Evolutionary conservation across 1,140 invertebrate species (phyloP).

Genomic region (Conus betulinus): DNA sequence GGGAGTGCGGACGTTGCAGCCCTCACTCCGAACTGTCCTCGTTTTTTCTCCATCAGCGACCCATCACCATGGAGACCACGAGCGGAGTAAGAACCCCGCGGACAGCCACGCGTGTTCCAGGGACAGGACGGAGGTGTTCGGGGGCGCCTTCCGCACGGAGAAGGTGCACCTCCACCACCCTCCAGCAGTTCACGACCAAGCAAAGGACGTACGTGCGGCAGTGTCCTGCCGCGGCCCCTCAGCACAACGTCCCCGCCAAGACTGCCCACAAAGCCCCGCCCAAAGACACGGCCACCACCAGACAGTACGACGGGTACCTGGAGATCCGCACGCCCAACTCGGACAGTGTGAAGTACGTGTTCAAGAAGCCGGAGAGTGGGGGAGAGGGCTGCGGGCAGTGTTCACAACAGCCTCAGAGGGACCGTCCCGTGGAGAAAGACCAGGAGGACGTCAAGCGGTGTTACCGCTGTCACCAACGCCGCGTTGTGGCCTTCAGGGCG

Average conservation of each 20-base stretch:
- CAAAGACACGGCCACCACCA: not conserved
- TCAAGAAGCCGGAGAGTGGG: not conserved
- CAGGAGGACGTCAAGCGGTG: not conserved
- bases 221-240: not conserved
- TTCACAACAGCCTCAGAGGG: no score
- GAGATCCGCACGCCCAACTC: conserved; percentile 2
- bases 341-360: conserved; percentile 12
- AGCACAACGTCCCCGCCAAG: no score
- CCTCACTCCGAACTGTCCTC: not conserved
- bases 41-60: not conserved
- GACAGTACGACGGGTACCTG: conserved; percentile 20
- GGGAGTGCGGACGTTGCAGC: not conserved
- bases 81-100: not conserved
- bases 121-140: not conserved
- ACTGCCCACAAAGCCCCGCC: not conserved
- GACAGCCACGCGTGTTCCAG: not conserved
- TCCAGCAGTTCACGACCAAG: not conserved
- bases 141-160: not conserved
- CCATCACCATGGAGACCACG: not conserved
- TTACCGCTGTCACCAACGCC: not conserved
- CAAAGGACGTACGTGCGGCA: not conserved
- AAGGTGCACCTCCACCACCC: not conserved
- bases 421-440: not conserved
- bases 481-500: not conserved
- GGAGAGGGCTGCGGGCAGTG: not conserved